Conservation (phyloP, 2,113 vertebrate species). For the Progne subis region DNA sequence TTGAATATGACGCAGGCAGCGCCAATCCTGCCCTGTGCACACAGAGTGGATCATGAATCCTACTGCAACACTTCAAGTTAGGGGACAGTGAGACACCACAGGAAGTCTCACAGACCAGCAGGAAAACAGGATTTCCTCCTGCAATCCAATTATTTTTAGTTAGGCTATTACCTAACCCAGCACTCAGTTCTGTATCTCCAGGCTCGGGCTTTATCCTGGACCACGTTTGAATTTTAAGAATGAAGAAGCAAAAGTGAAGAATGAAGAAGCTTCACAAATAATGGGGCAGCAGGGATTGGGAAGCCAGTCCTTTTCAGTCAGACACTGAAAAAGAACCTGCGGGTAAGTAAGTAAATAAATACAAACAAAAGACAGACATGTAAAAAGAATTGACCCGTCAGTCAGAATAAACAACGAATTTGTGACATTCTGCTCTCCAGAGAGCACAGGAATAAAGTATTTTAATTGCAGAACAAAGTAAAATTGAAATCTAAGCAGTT, state of each 20-base stretch:
- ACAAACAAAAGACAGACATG: not conserved
- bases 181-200: not conserved
- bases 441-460: not conserved
- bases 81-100: not conserved
- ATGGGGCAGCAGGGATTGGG: not conserved
- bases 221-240: not conserved
- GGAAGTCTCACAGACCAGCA: not conserved
- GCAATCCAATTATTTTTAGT: not conserved
- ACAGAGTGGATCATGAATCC: not conserved
- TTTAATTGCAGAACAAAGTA: not conserved
- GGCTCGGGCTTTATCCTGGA: not conserved
- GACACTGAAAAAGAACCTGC: not conserved
- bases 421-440: not conserved
- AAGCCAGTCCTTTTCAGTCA: not conserved
- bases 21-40: not conserved
- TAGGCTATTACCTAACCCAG: not conserved
- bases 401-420: not conserved
- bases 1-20: not conserved
- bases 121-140: not conserved
- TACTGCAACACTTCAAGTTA: not conserved
- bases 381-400: not conserved
- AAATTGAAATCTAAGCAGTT: not conserved
- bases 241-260: not conserved
- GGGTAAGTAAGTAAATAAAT: not conserved
- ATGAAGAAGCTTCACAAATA: not conserved